Percentiles rank a stretch among this genome's conserved stretches.
phyloP scores from a whole-genome alignment of 1,140 invertebrate genomes.

The Steinernema feltiae region DNA sequence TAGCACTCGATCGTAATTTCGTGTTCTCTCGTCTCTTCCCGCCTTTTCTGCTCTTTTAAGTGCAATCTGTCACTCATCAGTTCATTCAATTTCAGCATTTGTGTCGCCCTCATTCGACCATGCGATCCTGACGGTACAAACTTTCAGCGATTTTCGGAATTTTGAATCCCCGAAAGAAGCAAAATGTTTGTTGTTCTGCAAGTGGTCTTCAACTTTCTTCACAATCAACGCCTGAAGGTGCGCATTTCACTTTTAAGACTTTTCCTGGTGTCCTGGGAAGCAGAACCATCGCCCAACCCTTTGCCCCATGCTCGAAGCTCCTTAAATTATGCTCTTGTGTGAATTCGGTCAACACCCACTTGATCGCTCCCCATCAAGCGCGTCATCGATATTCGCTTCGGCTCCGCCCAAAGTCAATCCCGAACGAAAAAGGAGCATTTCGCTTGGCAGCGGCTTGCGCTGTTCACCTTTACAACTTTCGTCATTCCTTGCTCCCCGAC shows the following conservation, averaged over 20 bases:
- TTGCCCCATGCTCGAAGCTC: background rate
- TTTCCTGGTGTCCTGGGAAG: background rate
- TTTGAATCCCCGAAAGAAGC: background rate
- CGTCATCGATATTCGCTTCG: background rate
- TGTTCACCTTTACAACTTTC: background rate
- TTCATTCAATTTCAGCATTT: too few relatives aligned
- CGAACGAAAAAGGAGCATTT: background rate
- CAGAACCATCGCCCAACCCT: background rate
- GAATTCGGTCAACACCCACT: background rate
- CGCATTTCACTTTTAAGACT: background rate
- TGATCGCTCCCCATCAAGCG: background rate
- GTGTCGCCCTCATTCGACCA: too few relatives aligned
- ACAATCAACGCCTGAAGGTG: background rate
- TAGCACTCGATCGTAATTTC: too few relatives aligned
- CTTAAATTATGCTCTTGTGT: background rate
- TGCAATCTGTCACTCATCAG: too few relatives aligned
- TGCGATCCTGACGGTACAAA: background rate
- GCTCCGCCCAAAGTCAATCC: background rate
- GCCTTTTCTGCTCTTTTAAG: too few relatives aligned
- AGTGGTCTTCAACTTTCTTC: background rate
- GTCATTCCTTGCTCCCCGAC: background rate
- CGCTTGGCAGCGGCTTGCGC: background rate
- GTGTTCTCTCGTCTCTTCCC: too few relatives aligned
- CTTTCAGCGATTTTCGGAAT: background rate
- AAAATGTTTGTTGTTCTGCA: background rate